Conservation (phyloP, 2,797 vertebrate species). For the Spondyliosoma cantharus region DNA sequence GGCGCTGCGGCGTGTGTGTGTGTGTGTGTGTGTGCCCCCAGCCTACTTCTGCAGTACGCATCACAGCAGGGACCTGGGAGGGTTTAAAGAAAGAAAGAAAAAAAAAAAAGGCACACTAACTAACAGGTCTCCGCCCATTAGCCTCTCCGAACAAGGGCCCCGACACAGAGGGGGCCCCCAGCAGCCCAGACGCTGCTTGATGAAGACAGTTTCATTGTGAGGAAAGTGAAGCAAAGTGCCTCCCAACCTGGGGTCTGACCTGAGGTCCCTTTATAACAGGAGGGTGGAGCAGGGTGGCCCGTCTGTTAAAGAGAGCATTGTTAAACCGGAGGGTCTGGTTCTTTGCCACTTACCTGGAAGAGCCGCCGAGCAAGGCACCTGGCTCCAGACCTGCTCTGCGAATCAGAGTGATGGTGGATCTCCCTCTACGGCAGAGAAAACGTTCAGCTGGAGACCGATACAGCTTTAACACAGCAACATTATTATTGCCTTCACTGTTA, state of each 20-base stretch:
- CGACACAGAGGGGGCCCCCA: conserved; percentile 43
- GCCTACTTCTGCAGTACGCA: conserved; percentile 75
- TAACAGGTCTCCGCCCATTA: conserved; percentile 77
- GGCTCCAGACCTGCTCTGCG: background rate
- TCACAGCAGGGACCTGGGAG: conserved; percentile 70
- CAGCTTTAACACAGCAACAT: conserved; percentile 5
- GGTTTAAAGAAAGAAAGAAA: conserved; percentile 26
- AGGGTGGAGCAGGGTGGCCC: conserved; percentile 27
- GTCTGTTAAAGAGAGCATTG: conserved; percentile 30
- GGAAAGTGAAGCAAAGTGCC: conserved; percentile 36
- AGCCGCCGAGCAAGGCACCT: conserved; percentile 36
- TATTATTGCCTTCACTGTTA: background rate
- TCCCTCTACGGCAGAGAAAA: background rate
- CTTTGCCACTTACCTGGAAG: conserved; percentile 2
- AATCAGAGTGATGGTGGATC: background rate
- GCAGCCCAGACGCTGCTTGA: conserved; percentile 46
- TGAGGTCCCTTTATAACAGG: conserved; percentile 29
- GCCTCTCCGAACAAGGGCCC: conserved; percentile 59
- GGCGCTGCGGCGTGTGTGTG: conserved; percentile 67
- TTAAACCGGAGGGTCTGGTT: conserved; percentile 20
- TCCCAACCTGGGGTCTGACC: conserved; percentile 61
- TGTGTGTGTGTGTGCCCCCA: conserved; percentile 70
- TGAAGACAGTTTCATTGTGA: conserved; percentile 53
- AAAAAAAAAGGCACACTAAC: conserved; percentile 63
- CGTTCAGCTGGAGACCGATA: conserved; percentile 18